phyloP scores from a whole-genome alignment of 1,140 invertebrate species.

The Halotydeus destructor region DNA sequence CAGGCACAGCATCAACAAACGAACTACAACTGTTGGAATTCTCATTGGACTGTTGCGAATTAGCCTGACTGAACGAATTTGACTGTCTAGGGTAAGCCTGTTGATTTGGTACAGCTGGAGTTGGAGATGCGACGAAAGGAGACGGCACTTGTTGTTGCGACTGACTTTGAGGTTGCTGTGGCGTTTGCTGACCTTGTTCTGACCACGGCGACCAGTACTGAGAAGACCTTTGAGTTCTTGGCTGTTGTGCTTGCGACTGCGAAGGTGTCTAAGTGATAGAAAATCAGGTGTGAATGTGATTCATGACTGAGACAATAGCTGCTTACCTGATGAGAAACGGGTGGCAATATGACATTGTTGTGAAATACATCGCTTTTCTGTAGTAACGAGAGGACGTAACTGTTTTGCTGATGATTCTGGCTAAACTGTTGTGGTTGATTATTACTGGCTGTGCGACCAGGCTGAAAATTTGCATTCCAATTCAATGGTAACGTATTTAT shows the following conservation, averaged over 20 bases:
- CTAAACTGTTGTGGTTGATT: neutral
- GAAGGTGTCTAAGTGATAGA: neutral
- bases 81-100: conserved; percentile 1
- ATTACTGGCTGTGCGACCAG: neutral
- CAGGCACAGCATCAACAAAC: neutral
- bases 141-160: conserved; percentile 1
- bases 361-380: conserved; percentile 2
- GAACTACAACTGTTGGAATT: conserved; percentile 4
- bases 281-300: neutral
- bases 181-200: neutral
- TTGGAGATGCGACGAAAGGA: neutral
- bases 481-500: conserved; percentile 4
- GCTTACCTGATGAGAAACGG: neutral
- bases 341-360: conserved; percentile 8
- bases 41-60: conserved; percentile 7
- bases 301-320: neutral
- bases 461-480: conserved; percentile 1
- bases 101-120: neutral
- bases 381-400: conserved; percentile 2
- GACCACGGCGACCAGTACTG: conserved; percentile 2
- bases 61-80: too few species aligned
- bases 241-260: neutral
- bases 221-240: too few species aligned
- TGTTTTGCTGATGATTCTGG: conserved; percentile 1
- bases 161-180: conserved; percentile 8